Base-by-base conservation (phyloP, 2,113 vertebrate species). In the Mormyrus lacerda region DNA sequence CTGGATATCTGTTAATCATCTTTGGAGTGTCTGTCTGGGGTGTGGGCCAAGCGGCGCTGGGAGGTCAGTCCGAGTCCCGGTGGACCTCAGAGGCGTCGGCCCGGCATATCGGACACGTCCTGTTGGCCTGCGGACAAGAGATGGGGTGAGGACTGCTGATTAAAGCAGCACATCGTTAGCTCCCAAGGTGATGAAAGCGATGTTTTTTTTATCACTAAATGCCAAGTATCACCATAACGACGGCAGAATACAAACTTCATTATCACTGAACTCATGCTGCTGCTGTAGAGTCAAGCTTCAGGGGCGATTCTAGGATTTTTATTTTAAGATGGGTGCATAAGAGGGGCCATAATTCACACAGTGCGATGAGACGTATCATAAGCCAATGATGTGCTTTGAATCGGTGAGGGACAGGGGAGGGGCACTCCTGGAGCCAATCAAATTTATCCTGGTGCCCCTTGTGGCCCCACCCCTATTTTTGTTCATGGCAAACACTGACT, bases 61-160 rank as follows among this genome's bases (percentile, higher is more conserved):
- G 91, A 91, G 92, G 95, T 99, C 96, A 99, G 96, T 99, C 98
- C 44, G 97, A 98, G 96, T 99, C 98, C 94, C 98, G 96, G 93
- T 99, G 98, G 89, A 98, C 97, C 95, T 98, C 98, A 0, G 98
- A 99, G 92, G 98, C 97, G 92, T 99, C 98, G 89, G 98, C 98
- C 96, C 98, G 96, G 93, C 98, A 99, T 93, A 99, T 99, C 0
- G 98, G 98, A 93, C 98, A 99, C 90, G 98, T 99, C 91, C 98
- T 96, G 95, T 99, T 99, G 85, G 97, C 97, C 98, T 89, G 88
- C 24, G 35, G 6, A 50, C 65, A 24, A 27, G 76, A 85, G 10
- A 31, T 4, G 50, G 39, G 19, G 39, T 47, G 17, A 35, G 3
- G 15, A 83, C 21, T 83, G 5, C 79, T 24, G 79, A 19, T 44